phyloP scores from a whole-genome alignment of 2,113 vertebrate genomes.

The Panthera uncia region DNA sequence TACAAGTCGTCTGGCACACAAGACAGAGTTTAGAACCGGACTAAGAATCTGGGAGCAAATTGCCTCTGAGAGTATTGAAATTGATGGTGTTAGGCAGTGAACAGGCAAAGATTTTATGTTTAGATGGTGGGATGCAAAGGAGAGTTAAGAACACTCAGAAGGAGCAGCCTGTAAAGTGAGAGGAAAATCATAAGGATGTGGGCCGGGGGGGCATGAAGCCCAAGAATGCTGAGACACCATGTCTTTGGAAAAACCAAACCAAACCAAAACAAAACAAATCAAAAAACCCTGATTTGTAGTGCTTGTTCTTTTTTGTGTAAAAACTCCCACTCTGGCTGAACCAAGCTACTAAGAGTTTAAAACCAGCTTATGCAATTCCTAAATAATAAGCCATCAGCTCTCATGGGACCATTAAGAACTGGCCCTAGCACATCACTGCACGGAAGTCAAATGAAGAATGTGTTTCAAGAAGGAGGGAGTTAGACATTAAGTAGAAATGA shows the following conservation, averaged over 20 bases:
- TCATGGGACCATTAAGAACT: background rate
- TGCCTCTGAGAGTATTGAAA: background rate
- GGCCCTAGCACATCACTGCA: background rate
- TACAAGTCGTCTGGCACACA: background rate
- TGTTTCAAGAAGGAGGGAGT: background rate
- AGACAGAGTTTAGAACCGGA: background rate
- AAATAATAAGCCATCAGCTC: background rate
- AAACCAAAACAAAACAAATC: background rate
- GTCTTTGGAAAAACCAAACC: background rate
- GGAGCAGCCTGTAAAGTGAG: background rate
- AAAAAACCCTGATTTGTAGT: background rate
- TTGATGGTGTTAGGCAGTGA: background rate
- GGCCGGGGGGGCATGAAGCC: rapidly evolving
- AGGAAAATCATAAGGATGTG: background rate
- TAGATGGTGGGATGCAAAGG: background rate
- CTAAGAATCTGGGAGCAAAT: background rate
- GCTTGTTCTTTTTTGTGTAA: background rate
- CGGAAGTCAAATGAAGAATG: background rate
- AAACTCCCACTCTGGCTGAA: background rate
- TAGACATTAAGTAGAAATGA: background rate
- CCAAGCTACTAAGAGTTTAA: background rate
- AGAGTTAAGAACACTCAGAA: background rate
- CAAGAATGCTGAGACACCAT: background rate
- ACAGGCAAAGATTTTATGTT: background rate
- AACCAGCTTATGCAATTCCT: background rate